These are phyloP conservation scores for Zophobas morio DNA, from an alignment of 1,140 invertebrate species.

Conservation along the genomic window DNA sequence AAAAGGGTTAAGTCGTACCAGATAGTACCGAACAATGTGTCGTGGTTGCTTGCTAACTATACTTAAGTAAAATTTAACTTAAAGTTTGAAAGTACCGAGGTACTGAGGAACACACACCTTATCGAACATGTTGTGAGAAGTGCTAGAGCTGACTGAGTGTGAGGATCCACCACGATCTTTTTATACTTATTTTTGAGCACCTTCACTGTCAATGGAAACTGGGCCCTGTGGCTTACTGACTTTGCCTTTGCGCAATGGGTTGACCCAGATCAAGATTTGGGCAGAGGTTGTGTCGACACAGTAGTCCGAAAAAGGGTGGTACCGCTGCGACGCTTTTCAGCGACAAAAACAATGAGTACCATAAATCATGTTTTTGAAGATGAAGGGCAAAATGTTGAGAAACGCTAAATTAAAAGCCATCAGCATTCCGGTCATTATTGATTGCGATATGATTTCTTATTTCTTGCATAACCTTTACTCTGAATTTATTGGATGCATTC, in stretches of 20 bases:
- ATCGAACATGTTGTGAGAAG: conserved; percentile 30
- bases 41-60: no score
- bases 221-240: conserved; percentile 21
- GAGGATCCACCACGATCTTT: conserved; percentile 29
- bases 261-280: conserved; percentile 31
- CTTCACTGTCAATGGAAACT: conserved; percentile 38
- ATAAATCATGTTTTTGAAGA: conserved; percentile 15
- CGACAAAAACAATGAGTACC: neutral
- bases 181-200: conserved; percentile 37
- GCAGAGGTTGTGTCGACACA: conserved; percentile 5
- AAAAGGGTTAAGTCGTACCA: conserved; percentile 15
- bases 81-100: neutral
- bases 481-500: conserved; percentile 12
- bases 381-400: conserved; percentile 13
- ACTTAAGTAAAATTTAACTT: neutral
- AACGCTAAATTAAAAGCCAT: neutral
- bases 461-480: conserved; percentile 23
- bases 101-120: conserved; percentile 2
- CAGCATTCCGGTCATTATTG: conserved; percentile 11
- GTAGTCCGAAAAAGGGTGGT: conserved; percentile 2
- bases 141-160: neutral
- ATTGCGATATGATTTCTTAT: conserved; percentile 31
- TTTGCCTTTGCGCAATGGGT: conserved; percentile 19
- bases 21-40: neutral
- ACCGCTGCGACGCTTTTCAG: neutral